Evolutionary conservation across 2,888 invertebrate species (phyloP), one percentile per base, ranked within the genome.

Genomic region (Drosophila glabriapex): DNA sequence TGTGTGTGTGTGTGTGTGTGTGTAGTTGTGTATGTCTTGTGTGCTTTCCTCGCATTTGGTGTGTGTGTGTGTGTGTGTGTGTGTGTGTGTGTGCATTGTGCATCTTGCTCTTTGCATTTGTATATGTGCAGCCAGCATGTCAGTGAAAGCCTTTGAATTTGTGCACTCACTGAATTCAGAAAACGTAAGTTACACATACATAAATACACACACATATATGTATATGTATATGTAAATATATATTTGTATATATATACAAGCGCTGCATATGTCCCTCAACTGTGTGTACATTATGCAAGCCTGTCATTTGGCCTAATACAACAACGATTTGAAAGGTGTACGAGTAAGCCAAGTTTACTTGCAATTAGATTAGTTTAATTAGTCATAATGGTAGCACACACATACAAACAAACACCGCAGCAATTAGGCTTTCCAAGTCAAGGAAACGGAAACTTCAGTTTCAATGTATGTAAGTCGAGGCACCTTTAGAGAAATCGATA

Each of bases 81-180:
- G 60, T 76, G 55, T 68, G 41, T 79, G 76, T 41, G 12, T 25
- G 59, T 70, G 68, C 61, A 69, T 70, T 67, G 59, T 69, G 68
- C 71, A 62, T 76, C 76, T 61, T 74, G 64, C 60, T 69, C 49
- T 43, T 64, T 74, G 80, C 63, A 73, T 60, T 88, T 85, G 83
- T 85, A 55, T 78, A 79, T 85, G 85, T 82, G 88, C 83, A 88
- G 88, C 66, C 70, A 77, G 81, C 87, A 85, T 85, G 80, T 78
- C 78, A 78, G 80, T 78, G 65, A 69, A 72, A 58, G 68, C 75
- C 85, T 86, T 86, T 88, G 83, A 82, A 76, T 68, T 72, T 82
- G 81, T 83, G 79, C 85, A 85, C 81, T 80, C 76, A 74, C 77
- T 75, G 76, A 76, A 76, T 78, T 78, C 59, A 52, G 65, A 67